Conservation (phyloP, 2,113 vertebrate genomes). For the Halcyon malimbica region DNA sequence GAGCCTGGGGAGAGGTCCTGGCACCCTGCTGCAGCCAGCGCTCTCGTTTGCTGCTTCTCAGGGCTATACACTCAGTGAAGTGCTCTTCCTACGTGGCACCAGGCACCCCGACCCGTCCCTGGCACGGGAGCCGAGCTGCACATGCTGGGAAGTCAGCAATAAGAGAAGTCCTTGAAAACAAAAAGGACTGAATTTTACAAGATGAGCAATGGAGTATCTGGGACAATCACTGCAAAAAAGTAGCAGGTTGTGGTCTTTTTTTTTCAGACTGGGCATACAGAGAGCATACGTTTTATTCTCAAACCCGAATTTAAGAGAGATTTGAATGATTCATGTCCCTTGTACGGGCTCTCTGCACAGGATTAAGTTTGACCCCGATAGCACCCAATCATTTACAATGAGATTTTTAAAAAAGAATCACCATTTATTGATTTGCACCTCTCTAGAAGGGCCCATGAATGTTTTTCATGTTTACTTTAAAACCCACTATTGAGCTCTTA, state of each 20-base stretch:
- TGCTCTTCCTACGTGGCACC: neutral
- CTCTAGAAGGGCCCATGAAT: neutral
- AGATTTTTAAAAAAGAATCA: neutral
- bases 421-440: constrained; percentile 39
- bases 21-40: fast-evolving
- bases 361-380: constrained; percentile 43
- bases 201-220: neutral
- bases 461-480: constrained; percentile 2
- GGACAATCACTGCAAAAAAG: neutral
- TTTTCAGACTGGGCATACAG: neutral
- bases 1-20: neutral
- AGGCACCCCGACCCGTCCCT: fast-evolving
- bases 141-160: neutral
- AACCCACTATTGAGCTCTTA: neutral
- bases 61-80: neutral
- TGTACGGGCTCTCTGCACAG: neutral
- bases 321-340: neutral
- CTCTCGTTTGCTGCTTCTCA: fast-evolving
- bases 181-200: neutral
- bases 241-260: neutral
- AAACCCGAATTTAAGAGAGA: neutral
- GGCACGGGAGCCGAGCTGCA: neutral
- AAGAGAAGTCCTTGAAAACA: neutral
- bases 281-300: neutral
- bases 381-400: constrained; percentile 22